Conservation (phyloP, 2,113 vertebrate species). For the Chaetorhynchus papuensis region DNA sequence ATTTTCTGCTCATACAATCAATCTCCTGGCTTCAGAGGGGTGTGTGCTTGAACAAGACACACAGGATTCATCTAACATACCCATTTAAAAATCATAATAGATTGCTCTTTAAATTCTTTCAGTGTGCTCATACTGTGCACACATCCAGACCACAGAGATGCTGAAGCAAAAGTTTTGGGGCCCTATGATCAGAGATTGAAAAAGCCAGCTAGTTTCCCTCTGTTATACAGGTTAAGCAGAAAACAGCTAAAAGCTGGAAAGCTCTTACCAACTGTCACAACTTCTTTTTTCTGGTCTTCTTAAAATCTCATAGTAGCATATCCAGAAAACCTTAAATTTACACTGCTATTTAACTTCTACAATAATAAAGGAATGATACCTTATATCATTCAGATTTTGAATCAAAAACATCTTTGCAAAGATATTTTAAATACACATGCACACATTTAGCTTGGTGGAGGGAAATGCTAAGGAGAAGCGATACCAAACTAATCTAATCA, state of each 20-base stretch:
- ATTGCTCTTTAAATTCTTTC: not conserved
- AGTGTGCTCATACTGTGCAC: not conserved
- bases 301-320: not conserved
- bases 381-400: not conserved
- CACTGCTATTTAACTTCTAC: not conserved
- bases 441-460: not conserved
- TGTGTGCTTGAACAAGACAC: not conserved
- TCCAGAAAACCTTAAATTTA: not conserved
- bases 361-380: not conserved
- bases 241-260: not conserved
- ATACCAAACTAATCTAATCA: not conserved
- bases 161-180: not conserved
- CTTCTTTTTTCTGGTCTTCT: not conserved
- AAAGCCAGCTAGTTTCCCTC: not conserved
- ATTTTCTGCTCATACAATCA: not conserved
- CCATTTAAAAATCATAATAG: not conserved
- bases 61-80: not conserved
- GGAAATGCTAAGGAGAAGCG: not conserved
- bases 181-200: not conserved
- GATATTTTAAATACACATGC: not conserved
- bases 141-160: not conserved
- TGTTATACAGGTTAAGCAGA: not conserved
- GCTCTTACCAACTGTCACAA: not conserved
- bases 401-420: not conserved
- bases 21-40: not conserved